A percentile compares a stretch with the other conserved stretches of the same genome.
phyloP scores from a whole-genome alignment of 2,113 vertebrate genomes.

The Brevimyrus niger region DNA sequence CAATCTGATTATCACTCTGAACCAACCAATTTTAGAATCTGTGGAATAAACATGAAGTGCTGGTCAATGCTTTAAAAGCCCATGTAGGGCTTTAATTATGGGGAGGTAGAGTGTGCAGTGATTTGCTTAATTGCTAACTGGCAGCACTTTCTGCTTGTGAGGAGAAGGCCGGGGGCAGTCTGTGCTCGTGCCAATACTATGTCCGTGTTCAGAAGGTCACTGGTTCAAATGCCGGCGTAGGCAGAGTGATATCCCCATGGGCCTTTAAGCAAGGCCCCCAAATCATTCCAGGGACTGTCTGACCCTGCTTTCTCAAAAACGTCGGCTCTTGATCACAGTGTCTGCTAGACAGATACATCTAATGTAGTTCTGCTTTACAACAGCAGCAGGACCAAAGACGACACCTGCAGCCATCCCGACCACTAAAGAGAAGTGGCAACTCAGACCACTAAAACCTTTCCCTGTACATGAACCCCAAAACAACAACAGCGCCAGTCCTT shows the following conservation, averaged over 20 bases:
- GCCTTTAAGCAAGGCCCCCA: not conserved
- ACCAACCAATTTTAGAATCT: not conserved
- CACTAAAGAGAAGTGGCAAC: not conserved
- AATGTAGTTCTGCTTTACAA: not conserved
- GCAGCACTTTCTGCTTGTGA: not conserved
- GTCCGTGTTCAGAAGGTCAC: not conserved
- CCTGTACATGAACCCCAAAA: not conserved
- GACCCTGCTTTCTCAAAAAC: not conserved
- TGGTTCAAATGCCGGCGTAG: not conserved
- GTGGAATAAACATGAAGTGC: not conserved
- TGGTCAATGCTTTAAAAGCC: not conserved
- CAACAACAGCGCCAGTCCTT: not conserved
- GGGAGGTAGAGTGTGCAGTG: not conserved
- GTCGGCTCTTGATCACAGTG: not conserved
- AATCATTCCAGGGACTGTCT: not conserved
- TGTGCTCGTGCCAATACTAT: not conserved
- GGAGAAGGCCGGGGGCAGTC: not conserved
- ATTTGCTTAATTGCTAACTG: not conserved
- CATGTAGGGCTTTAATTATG: not conserved
- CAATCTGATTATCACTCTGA: too few species aligned
- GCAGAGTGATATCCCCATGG: not conserved
- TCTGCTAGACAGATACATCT: not conserved
- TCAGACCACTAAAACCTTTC: not conserved
- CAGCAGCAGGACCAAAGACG: not conserved
- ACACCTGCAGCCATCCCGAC: not conserved